Conservation (phyloP, 2,797 vertebrate genomes). For the Argyrosomus regius region DNA sequence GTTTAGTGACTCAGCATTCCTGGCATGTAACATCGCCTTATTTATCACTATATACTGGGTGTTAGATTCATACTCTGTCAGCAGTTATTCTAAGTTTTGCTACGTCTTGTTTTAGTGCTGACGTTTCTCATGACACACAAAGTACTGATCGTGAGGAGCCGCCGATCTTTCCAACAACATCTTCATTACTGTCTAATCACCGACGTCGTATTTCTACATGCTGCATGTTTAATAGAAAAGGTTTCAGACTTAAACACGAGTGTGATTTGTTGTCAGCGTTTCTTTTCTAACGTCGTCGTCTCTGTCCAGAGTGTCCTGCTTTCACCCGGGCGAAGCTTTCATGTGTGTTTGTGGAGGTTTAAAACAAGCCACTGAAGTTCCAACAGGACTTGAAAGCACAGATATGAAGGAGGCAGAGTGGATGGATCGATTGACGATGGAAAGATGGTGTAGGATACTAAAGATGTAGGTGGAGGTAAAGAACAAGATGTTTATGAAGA, state of each 20-base stretch:
- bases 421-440: background rate
- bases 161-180: background rate
- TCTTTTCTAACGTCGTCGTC: background rate
- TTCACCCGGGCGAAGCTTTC: background rate
- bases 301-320: background rate
- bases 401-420: background rate
- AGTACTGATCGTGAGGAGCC: background rate
- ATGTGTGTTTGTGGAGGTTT: background rate
- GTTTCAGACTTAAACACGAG: background rate
- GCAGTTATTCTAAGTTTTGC: background rate
- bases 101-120: background rate
- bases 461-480: background rate
- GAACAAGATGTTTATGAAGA: slow-evolving; percentile 27
- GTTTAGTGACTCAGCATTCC: background rate
- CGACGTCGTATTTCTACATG: background rate
- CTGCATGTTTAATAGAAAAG: background rate
- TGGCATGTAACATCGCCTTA: too few relatives aligned
- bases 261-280: background rate
- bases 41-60: too few relatives aligned
- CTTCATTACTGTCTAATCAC: background rate
- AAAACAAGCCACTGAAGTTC: background rate
- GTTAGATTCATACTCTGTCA: background rate
- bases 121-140: background rate
- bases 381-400: slow-evolving; percentile 1
- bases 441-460: background rate